Percentiles rank a stretch among this genome's conserved stretches.
phyloP scores from a whole-genome alignment of 35 echinoderm and acorn worm genomes.

The Heliocidaris erythrogramma region DNA sequence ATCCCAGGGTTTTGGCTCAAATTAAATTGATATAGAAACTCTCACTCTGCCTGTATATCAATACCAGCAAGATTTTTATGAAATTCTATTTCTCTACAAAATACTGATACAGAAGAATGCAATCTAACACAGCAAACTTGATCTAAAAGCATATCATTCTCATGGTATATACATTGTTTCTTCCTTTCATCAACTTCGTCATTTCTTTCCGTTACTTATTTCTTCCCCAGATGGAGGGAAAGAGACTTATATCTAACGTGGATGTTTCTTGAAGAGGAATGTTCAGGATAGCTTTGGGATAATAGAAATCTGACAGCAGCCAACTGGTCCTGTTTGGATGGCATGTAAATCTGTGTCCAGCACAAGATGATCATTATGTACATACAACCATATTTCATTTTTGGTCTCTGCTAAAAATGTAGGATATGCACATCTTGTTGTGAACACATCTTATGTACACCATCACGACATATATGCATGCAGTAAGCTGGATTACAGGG shows the following conservation, averaged over 20 bases:
- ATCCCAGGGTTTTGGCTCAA: not conserved
- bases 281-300: not conserved
- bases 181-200: not conserved
- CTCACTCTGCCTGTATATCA: not conserved
- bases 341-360: not conserved
- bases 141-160: not conserved
- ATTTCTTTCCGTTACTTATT: not conserved
- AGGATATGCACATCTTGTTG: not conserved
- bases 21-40: not conserved
- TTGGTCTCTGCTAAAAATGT: not conserved
- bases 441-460: not conserved
- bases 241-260: not conserved
- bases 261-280: constrained; percentile 17
- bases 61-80: not conserved
- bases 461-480: not conserved
- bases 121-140: not conserved
- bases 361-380: constrained; percentile 18
- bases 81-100: not conserved
- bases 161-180: not conserved
- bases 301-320: not conserved
- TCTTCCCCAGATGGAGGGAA: not conserved
- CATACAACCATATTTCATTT: not conserved
- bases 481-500: not conserved
- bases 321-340: not conserved
- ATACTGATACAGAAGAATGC: not conserved